Evolutionary conservation across 2,113 vertebrate species (phyloP), one percentile per base, ranked within the genome.

Genomic region (Halichoerus grypus): DNA sequence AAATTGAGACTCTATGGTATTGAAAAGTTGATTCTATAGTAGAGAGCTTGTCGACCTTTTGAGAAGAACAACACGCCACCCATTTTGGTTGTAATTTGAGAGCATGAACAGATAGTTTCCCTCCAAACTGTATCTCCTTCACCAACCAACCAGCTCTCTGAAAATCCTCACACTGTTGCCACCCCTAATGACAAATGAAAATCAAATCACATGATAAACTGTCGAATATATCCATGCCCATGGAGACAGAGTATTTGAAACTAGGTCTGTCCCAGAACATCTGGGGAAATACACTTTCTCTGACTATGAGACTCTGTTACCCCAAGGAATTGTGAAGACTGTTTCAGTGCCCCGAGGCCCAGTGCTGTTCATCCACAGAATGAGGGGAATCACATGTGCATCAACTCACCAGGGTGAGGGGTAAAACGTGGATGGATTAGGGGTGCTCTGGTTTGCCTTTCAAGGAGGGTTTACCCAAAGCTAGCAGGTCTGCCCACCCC

Each of bases 181-280:
- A 49, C 33, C 21, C 9, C 13, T n/a, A 76, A 71, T 39, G 69
- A 94, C 84, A 80, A 89, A 71, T 46, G 84, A 94, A 93, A 97
- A 94, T 90, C 63, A 46, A 91, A 53, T 92, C 93, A 91, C 42
- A 65, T 0, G 0, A n/a, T 53, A 63, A 82, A 89, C 87, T 94
- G 74, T 81, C 94, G 94, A 79, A 71, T 92, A 59, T 26, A 83
- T 55, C 67, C 39, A 67, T 61, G 10, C 22, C 28, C 5, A 0
- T 71, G 71, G 28, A 69, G 76, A 69, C 42, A 63, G 59, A 53
- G 16, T 81, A 65, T 87, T 92, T 89, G 91, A 92, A 90, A 72
- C 31, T 42, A 88, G 46, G 55, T 46, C 82, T 96, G 67, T 94
- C 94, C 18, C 85, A 77, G 92, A 95, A 96, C 65, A 94, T 89